Base-by-base conservation (phyloP, 2,888 invertebrate species). In the Actias luna region DNA sequence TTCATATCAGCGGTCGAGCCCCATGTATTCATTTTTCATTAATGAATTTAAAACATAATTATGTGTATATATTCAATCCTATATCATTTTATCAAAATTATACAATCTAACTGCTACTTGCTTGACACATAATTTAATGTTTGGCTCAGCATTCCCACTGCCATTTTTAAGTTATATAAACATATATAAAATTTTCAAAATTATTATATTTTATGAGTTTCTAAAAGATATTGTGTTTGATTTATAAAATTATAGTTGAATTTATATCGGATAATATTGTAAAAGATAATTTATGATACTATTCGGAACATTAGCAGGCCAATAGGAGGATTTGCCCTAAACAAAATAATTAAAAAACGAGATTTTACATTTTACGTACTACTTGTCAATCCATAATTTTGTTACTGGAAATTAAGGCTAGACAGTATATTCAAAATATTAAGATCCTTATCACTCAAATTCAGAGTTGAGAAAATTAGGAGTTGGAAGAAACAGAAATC, bases 41-140 rank as follows among this genome's bases (percentile, higher is more conserved):
- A 69, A 71, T 72, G 18, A 5, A 71, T 68, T 61, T 66, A 69
- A 72, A 77, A 76, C 70, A 73, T 71, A 72, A 74, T 74, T 65
- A 64, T 69, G 67, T 68, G 67, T 71, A 74, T 71, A 69, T 72
- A 74, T 64, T 74, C 67, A 73, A 76, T 71, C 72, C 76, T 29
- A 74, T 78, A 46, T 63, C 64, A 71, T 76, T 66, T 76, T 76
- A 75, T 77, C 73, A 78, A 71, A 25, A 42, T 42, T 18, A 42
- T 42, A 76, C 74, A 76, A 71, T 74, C 73, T 80, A 79, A 82
- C 78, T 71, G 72, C 73, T 74, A 83, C 78, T 86, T 82, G 83
- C 80, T 83, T 85, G 69, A 71, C 65, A 75, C 10, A 22, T 74
- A 73, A 69, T 67, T 67, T 68, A 64, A 70, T 66, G 73, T 70